phyloP scores from a whole-genome alignment of 2,888 invertebrate species.

The Eurois occulta region DNA sequence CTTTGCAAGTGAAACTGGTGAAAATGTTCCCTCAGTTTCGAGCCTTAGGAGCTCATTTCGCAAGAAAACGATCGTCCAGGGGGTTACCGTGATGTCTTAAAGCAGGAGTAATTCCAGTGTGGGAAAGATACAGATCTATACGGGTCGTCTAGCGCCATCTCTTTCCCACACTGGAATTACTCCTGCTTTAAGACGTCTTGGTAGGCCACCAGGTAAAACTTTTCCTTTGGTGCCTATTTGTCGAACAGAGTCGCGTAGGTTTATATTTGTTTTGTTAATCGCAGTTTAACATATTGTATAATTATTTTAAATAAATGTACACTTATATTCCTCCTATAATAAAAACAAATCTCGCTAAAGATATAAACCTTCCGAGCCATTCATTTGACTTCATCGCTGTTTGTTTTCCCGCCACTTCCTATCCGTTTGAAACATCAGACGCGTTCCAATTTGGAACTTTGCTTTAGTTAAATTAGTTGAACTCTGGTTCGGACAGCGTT shows the following conservation, averaged over 20 bases:
- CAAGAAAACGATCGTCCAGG: background rate
- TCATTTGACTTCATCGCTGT: slow-evolving; percentile 35
- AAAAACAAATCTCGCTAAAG: slow-evolving; percentile 17
- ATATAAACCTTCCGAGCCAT: slow-evolving; percentile 12
- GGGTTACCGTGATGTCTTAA: no score
- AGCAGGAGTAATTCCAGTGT: no score
- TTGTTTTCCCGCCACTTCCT: slow-evolving; percentile 72
- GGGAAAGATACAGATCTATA: no score
- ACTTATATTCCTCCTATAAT: background rate
- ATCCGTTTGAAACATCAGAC: slow-evolving; percentile 78
- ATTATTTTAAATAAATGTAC: background rate
- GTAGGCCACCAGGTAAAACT: background rate
- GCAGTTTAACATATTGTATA: background rate
- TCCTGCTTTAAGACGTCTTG: no score
- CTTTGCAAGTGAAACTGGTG: background rate
- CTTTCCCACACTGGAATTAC: no score
- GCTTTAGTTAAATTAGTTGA: slow-evolving; percentile 52
- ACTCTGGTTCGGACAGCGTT: slow-evolving; percentile 46
- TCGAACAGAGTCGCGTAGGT: background rate
- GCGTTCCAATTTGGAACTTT: slow-evolving; percentile 71
- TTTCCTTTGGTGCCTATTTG: background rate
- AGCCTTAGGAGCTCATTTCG: background rate
- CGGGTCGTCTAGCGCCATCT: no score
- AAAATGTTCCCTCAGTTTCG: slow-evolving; percentile 2
- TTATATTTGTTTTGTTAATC: background rate